These are phyloP conservation scores for Phrynocephalus vlangalii DNA, from an alignment of 2,797 vertebrate species.

Conservation along the genomic window DNA sequence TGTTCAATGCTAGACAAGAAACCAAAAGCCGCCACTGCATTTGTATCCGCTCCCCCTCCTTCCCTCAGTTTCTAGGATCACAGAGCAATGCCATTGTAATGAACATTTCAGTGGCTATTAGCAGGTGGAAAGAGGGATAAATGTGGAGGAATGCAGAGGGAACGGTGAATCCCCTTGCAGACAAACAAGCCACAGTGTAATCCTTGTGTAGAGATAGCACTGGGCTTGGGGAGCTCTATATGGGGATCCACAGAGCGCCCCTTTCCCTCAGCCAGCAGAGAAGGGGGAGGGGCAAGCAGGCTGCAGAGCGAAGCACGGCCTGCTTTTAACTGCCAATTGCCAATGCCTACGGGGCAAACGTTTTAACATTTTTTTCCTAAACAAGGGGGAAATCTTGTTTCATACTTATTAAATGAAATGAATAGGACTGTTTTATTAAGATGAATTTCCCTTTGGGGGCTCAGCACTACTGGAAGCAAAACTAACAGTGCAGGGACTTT, in stretches of 20 bases:
- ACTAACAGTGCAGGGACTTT: neutral
- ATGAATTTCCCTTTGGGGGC: neutral
- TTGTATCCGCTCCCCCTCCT: neutral
- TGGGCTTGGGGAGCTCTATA: neutral
- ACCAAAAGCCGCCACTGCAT: neutral
- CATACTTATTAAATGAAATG: no score
- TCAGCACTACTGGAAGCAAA: neutral
- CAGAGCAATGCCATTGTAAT: neutral
- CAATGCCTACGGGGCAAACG: neutral
- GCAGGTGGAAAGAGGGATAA: neutral
- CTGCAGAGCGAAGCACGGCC: no score
- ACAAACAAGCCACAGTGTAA: neutral
- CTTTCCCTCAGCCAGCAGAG: no score
- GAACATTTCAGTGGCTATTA: neutral
- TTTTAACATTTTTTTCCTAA: neutral
- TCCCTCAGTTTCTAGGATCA: neutral
- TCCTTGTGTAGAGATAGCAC: no score
- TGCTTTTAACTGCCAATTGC: no score
- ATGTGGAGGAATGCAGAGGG: neutral
- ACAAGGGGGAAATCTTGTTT: no score
- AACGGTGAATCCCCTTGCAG: neutral
- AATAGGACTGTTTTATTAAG: neutral
- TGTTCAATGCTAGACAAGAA: neutral
- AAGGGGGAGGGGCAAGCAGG: no score
- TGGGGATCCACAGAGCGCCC: neutral